Percentiles rank a stretch among this genome's conserved stretches.
These are phyloP conservation scores for Sebastes taczanowskii DNA, from an alignment of 2,797 vertebrate genomes.

Conservation along the genomic window DNA sequence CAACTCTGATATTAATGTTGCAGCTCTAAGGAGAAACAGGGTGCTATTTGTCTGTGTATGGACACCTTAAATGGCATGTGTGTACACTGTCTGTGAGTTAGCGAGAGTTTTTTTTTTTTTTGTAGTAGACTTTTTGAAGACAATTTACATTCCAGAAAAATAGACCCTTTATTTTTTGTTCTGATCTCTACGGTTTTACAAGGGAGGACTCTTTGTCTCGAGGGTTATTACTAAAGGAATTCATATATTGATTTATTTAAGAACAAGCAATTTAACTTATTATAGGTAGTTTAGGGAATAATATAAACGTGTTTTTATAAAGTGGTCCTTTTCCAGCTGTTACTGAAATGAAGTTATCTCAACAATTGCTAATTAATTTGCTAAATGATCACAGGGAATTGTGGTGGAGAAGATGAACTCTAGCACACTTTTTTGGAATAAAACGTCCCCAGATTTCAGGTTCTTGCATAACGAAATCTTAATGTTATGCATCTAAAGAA, in stretches of 20 bases:
- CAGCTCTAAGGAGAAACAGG: constrained; percentile 64
- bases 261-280: constrained; percentile 89
- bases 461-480: constrained; percentile 45
- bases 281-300: constrained; percentile 87
- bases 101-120: constrained; percentile 55
- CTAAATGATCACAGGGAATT: constrained; percentile 54
- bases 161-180: constrained; percentile 79
- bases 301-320: constrained; percentile 85
- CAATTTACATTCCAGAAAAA: constrained; percentile 81
- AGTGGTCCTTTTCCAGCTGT: constrained; percentile 76
- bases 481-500: constrained; percentile 52
- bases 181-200: constrained; percentile 71
- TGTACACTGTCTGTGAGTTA: constrained; percentile 76
- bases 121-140: constrained; percentile 77
- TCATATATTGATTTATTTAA: constrained; percentile 91
- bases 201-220: constrained; percentile 74
- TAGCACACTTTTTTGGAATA: constrained; percentile 30
- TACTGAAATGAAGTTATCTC: constrained; percentile 71
- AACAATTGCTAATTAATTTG: constrained; percentile 71
- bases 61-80: constrained; percentile 73
- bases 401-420: constrained; percentile 27
- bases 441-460: constrained; percentile 47
- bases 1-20: constrained; percentile 37
- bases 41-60: constrained; percentile 65
- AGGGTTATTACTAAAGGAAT: constrained; percentile 81